Evolutionary conservation across 2,888 invertebrate species (phyloP), one percentile per base, ranked within the genome.

Genomic region (Yponomeuta malinellus): DNA sequence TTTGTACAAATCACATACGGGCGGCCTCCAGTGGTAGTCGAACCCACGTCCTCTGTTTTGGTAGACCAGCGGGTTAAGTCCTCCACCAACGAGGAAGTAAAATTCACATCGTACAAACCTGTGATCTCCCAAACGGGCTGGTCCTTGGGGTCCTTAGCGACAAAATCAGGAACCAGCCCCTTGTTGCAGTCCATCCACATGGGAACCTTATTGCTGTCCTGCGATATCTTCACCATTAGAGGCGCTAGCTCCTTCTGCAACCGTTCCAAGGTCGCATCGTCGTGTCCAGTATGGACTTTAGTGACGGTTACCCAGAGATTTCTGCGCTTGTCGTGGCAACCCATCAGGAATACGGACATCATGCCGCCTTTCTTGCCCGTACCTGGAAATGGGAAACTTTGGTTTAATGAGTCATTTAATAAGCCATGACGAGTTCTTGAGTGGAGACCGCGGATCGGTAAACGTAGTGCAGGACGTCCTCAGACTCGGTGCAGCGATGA

Each of bases 61-160:
- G 37, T 37, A 37, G 4, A 5, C 37, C 37, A 37, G 2, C 37
- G 37, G 4, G 37, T 37, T 37, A 37, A 37, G 23, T 23, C 37
- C 4, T 37, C 2, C 37, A 37, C 37, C 37, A 37, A 5, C 37
- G 37, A 37, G 5, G 37, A 37, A 37, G 37, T 37, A 2, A 37
- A 37, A 37, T 37, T 37, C 37, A 37, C 37, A 33, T 33, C 33
- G 68, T 37, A 76, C 78, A 65, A 73, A 93, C 96, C 97, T 0
- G 97, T 97, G 72, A 98, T 97, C 90, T 98, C 98, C 98, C 98
- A 98, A 10, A 99, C 96, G 0, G 98, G 98, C 83, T 97, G 96
- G 43, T 94, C 90, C 82, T 96, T 95, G 0, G 98, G 98, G 86
- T 97, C 95, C 71, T 88, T 93, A 2, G 97, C 97, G 0, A 98